A percentile compares a stretch with the other conserved stretches of the same genome.
Evolutionary conservation across 2,888 invertebrate species (phyloP).

Genomic region (Phoenoteleia sp.): DNA sequence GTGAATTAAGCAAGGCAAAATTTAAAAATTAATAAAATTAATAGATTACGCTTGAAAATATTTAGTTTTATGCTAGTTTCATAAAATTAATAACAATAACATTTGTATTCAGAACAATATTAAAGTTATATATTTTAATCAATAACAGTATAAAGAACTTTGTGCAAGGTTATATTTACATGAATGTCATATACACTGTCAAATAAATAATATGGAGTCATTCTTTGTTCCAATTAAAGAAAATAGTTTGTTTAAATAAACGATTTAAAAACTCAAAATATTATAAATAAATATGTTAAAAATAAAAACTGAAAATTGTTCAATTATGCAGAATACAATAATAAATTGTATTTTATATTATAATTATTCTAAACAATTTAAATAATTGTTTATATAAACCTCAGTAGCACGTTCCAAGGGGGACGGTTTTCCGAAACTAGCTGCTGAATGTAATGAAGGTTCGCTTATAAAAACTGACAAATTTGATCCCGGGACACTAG

Average conservation of each 20-base stretch:
- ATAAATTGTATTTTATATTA: too few relatives aligned
- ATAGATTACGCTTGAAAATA: too few relatives aligned
- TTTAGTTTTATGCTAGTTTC: too few relatives aligned
- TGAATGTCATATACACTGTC: too few relatives aligned
- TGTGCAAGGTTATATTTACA: constrained; percentile 13
- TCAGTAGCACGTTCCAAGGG: constrained; percentile 93
- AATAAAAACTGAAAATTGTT: too few relatives aligned
- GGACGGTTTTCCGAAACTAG: constrained; percentile 86
- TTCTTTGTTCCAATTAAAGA: constrained; percentile 1
- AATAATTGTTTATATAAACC: too few relatives aligned
- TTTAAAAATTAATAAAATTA: too few relatives aligned
- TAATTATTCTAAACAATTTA: too few relatives aligned
- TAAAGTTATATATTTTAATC: constrained; percentile 3
- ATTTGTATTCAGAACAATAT: neutral
- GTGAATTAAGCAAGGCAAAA: too few relatives aligned
- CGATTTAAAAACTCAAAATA: constrained; percentile 25
- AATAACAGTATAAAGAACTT: constrained; percentile 16
- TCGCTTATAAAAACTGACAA: constrained; percentile 93
- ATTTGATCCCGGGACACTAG: constrained; percentile 88
- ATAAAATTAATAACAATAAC: too few relatives aligned
- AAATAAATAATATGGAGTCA: too few relatives aligned
- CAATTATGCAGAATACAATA: too few relatives aligned
- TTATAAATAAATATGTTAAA: neutral
- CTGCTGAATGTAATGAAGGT: constrained; percentile 87
- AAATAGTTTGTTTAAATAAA: neutral